Conservation (phyloP, 1,140 invertebrate genomes). For the Papilio helenus region DNA sequence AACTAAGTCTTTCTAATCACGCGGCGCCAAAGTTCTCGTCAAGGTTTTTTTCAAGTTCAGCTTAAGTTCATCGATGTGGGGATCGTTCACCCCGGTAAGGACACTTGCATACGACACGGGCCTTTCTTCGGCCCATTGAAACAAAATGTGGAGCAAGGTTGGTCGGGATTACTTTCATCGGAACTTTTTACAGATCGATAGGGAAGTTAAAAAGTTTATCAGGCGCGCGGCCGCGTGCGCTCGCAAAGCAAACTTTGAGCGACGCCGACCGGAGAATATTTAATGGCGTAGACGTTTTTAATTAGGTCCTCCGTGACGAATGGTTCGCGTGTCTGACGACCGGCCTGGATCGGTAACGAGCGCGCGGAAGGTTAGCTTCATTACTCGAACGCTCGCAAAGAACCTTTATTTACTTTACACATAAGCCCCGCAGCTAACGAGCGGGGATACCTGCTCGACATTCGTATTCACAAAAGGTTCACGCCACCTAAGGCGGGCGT, state of each 20-base stretch:
- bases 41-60: constrained; percentile 80
- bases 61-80: constrained; percentile 78
- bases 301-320: constrained; percentile 46
- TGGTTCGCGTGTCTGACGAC: constrained; percentile 35
- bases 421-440: constrained; percentile 78
- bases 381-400: constrained; percentile 61
- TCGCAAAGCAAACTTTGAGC: constrained; percentile 58
- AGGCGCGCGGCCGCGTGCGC: constrained; percentile 53
- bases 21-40: constrained; percentile 74
- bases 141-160: constrained; percentile 82
- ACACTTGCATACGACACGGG: constrained; percentile 78
- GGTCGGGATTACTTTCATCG: constrained; percentile 76
- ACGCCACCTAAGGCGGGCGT: constrained; percentile 79
- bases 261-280: constrained; percentile 45
- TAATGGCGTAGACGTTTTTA: constrained; percentile 48
- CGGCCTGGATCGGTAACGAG: constrained; percentile 30
- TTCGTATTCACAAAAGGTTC: constrained; percentile 81
- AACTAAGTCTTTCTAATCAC: constrained; percentile 83
- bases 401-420: constrained; percentile 81
- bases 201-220: constrained; percentile 76
- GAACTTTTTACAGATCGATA: constrained; percentile 79
- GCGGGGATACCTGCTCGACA: constrained; percentile 77
- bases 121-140: constrained; percentile 66
- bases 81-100: constrained; percentile 77
- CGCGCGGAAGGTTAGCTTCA: constrained; percentile 52